These are phyloP conservation scores for Xylota sylvarum DNA, from an alignment of 2,888 invertebrate species.

Conservation along the genomic window DNA sequence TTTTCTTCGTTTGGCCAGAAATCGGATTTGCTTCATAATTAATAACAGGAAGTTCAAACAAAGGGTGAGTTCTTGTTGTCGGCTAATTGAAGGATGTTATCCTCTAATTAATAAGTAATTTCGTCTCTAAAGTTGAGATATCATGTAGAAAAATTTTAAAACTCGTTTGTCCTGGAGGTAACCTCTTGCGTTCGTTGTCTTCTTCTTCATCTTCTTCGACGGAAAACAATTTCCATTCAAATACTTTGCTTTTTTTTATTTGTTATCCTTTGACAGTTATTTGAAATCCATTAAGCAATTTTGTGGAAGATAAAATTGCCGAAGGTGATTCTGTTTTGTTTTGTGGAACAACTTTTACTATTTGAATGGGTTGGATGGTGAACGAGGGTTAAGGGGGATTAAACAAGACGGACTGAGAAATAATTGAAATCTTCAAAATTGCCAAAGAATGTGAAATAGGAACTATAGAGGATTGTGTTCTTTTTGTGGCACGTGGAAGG, in stretches of 20 bases:
- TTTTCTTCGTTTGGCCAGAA: not conserved
- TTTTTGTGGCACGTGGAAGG: not conserved
- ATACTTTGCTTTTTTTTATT: not conserved
- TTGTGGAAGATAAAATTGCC: constrained; percentile 2
- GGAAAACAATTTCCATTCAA: not conserved
- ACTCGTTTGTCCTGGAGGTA: not conserved
- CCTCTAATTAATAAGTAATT: constrained; percentile 10
- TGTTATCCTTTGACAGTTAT: constrained; percentile 33
- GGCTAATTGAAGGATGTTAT: constrained; percentile 8
- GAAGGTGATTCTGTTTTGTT: constrained; percentile 15
- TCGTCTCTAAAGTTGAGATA: not conserved
- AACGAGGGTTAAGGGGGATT: not conserved
- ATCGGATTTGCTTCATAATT: constrained; percentile 33
- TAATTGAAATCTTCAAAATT: constrained; percentile 15
- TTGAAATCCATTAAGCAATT: constrained; percentile 34
- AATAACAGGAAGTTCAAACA: constrained; percentile 20
- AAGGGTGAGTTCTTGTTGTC: not conserved
- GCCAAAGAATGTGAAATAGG: not conserved
- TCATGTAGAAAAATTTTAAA: not conserved
- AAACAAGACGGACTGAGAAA: not conserved
- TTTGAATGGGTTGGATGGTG: not conserved
- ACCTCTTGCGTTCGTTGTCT: not conserved
- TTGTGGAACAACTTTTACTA: constrained; percentile 19
- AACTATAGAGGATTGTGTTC: not conserved
- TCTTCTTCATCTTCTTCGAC: not conserved